A percentile compares a stretch with the other conserved stretches of the same genome.
These are phyloP conservation scores for Sinhomidia bicolor DNA, from an alignment of 2,888 invertebrate species.

Conservation along the genomic window DNA sequence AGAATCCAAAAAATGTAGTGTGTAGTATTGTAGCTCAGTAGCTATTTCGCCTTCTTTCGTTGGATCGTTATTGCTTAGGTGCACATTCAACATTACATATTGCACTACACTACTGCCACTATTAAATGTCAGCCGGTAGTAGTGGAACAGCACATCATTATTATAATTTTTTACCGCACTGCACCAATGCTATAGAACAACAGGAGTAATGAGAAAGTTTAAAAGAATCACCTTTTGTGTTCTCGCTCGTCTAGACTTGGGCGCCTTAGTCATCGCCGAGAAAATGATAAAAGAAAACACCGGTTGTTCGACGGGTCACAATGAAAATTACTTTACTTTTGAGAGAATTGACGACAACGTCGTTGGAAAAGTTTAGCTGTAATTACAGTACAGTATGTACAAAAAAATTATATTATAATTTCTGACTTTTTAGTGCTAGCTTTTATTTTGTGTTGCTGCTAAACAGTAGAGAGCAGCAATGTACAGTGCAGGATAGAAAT, in stretches of 20 bases:
- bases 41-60: too few species aligned
- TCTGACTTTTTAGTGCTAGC: not conserved
- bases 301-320: not conserved
- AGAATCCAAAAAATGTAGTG: constrained; percentile 39
- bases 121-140: not conserved
- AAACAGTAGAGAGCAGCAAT: too few species aligned
- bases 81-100: not conserved
- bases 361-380: too few species aligned
- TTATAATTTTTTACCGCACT: constrained; percentile 56
- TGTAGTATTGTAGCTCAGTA: not conserved
- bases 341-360: too few species aligned
- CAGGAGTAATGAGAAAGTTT: not conserved
- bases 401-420: not conserved
- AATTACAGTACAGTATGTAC: not conserved
- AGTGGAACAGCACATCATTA: not conserved
- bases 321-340: constrained; percentile 22
- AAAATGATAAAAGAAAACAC: not conserved
- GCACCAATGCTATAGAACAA: not conserved
- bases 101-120: not conserved
- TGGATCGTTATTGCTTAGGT: constrained; percentile 32
- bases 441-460: too few species aligned
- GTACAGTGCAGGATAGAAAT: too few species aligned
- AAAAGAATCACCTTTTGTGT: constrained; percentile 20
- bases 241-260: not conserved
- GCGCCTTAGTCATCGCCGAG: not conserved